Evolutionary conservation across 2,888 invertebrate genomes (phyloP).

Genomic region (Hirtodrosophila duncani): DNA sequence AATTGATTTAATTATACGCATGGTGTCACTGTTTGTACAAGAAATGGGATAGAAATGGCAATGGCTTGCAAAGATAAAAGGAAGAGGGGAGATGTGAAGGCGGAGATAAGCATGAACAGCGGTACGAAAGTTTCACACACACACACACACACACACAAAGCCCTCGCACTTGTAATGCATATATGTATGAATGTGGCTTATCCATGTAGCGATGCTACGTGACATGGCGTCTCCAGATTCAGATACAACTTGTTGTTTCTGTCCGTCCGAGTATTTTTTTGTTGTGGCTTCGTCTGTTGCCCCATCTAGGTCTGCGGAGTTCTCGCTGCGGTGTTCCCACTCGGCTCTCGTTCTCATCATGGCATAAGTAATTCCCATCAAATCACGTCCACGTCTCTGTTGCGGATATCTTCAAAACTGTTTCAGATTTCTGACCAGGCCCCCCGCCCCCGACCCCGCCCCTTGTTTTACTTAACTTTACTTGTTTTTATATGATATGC

Average conservation of each 20-base stretch:
- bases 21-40: too few relatives aligned
- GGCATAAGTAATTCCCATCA: conserved; percentile 61
- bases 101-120: neutral
- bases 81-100: too few relatives aligned
- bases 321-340: conserved; percentile 17
- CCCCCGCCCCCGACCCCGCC: conserved; percentile 12
- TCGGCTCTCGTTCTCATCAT: conserved; percentile 21
- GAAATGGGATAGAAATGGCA: too few relatives aligned
- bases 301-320: conserved; percentile 20
- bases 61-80: too few relatives aligned
- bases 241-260: conserved; percentile 60
- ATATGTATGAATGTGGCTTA: conserved; percentile 72
- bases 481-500: conserved; percentile 42
- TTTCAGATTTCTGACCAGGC: conserved; percentile 46
- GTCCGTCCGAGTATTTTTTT: neutral
- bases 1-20: too few relatives aligned
- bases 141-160: too few relatives aligned
- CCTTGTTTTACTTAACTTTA: conserved; percentile 2
- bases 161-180: too few relatives aligned
- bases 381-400: conserved; percentile 57
- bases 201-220: conserved; percentile 67
- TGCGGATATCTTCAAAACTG: conserved; percentile 67
- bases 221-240: conserved; percentile 58
- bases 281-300: conserved; percentile 16
- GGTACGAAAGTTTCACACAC: conserved; percentile 62